phyloP scores from a whole-genome alignment of 2,888 invertebrate genomes.

The Eristalinus aeneus region DNA sequence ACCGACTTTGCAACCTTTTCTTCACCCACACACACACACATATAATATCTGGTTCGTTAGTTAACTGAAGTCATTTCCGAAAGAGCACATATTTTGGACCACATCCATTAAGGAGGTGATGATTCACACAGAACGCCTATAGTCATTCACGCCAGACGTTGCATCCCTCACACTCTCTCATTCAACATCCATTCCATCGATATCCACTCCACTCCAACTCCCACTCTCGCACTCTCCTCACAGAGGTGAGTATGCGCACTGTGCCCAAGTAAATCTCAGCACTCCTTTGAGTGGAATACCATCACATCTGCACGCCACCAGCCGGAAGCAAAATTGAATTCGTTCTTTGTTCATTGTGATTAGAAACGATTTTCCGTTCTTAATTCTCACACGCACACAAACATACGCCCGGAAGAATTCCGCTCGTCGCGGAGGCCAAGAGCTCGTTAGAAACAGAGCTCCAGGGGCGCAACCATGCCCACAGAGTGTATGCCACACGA shows the following conservation, averaged over 20 bases:
- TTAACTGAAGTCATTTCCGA: neutral
- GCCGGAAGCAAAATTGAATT: neutral
- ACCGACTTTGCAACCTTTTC: too few species aligned
- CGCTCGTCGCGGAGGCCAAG: neutral
- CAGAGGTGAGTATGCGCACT: neutral
- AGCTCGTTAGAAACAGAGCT: neutral
- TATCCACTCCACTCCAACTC: neutral
- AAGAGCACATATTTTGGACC: neutral
- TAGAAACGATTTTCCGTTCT: constrained; percentile 15
- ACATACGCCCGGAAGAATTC: neutral
- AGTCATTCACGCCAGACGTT: neutral
- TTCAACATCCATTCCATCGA: neutral
- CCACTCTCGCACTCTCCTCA: neutral
- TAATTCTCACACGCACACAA: constrained; percentile 3
- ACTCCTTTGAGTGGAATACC: neutral
- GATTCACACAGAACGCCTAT: neutral
- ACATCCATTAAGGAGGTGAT: neutral
- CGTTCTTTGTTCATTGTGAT: constrained; percentile 13
- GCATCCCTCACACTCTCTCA: neutral
- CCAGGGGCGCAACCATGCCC: neutral
- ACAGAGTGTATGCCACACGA: neutral
- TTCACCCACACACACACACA: too few species aligned
- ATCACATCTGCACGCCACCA: neutral
- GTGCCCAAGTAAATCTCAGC: neutral
- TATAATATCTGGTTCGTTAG: too few species aligned